Evolutionary conservation across 2,797 vertebrate species (phyloP), one percentile per base, ranked within the genome.

Genomic region (Sebastes oblongus): DNA sequence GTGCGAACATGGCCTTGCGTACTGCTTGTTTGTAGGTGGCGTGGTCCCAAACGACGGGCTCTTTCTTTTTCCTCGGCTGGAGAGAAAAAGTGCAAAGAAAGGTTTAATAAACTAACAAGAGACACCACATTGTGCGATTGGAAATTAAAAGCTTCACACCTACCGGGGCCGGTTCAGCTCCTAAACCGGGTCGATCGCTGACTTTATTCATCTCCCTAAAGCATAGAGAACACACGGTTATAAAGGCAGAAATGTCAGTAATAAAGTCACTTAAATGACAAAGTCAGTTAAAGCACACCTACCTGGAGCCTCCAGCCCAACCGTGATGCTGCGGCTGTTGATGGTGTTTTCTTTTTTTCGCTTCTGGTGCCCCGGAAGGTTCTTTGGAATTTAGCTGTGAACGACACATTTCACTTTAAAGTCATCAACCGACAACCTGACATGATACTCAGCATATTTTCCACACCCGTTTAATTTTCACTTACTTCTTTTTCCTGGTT

Each of bases 1-100:
- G 96, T 71, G 98, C 98, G 89, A 99, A 99, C 98, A 99, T 99
- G 83, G 98, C 98, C 89, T 98, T 98, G 68, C 98, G 95, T 60
- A 99, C 98, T 0, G 98, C 98, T 0, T 99, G 97, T 7, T 98
- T 97, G 92, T 99, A 99, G 7, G 97, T 97, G 89, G 92, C 93
- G 50, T 97, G 96, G 91, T 96, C 97, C 95, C 95, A 96, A 72
- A 94, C 93, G 30, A 96, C 77, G 20, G 95, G 79, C 71, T 92
- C 96, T 75, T 95, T 97, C 92, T 96, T 97, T 83, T 96, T 96
- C 83, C 94, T 96, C 94, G 96, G 96, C 84, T 86, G 16, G 55
- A 74, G 55, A 75, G 29, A 71, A 8, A 12, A 29, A 52, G 12
- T 25, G 18, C 8, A 72, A 73, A 9, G 14, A 59, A 55, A 61